Evolutionary conservation across 2,888 invertebrate species (phyloP).

Genomic region (Polydrusus tereticollis): DNA sequence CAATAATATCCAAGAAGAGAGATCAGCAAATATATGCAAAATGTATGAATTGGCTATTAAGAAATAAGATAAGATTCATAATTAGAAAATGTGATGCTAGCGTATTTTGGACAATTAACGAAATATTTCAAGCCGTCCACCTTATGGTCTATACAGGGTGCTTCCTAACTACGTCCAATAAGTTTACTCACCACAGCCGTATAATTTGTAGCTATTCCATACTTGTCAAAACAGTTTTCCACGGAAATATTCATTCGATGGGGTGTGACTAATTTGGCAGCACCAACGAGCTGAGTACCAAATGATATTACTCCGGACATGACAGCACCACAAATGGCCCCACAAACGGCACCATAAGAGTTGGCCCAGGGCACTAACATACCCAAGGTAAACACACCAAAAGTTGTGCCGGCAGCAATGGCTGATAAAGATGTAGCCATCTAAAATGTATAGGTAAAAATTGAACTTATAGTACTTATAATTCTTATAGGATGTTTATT

Average conservation of each 20-base stretch:
- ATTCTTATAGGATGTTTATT: too few species aligned
- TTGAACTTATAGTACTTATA: neutral
- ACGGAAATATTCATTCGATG: slow-evolving; percentile 71
- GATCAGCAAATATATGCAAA: too few species aligned
- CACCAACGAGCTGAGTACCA: slow-evolving; percentile 77
- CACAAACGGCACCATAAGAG: slow-evolving; percentile 73
- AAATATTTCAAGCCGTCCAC: too few species aligned
- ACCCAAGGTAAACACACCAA: slow-evolving; percentile 86
- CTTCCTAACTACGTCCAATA: neutral
- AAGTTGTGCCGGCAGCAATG: slow-evolving; percentile 85
- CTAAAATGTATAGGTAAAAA: slow-evolving; percentile 55
- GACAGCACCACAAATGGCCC: slow-evolving; percentile 74
- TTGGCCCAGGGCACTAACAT: slow-evolving; percentile 87
- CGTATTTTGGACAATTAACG: too few species aligned
- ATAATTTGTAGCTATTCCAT: slow-evolving; percentile 55
- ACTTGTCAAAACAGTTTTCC: slow-evolving; percentile 64
- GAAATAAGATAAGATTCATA: too few species aligned
- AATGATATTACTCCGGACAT: slow-evolving; percentile 75
- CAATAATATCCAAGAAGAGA: too few species aligned
- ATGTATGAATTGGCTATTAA: too few species aligned
- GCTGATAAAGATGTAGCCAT: slow-evolving; percentile 84
- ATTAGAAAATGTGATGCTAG: too few species aligned
- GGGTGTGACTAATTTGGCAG: slow-evolving; percentile 72
- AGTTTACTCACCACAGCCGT: slow-evolving; percentile 63
- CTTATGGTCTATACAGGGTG: too few species aligned